Evolutionary conservation across 2,888 invertebrate species (phyloP).

Genomic region (Psylliodes chrysocephalus): DNA sequence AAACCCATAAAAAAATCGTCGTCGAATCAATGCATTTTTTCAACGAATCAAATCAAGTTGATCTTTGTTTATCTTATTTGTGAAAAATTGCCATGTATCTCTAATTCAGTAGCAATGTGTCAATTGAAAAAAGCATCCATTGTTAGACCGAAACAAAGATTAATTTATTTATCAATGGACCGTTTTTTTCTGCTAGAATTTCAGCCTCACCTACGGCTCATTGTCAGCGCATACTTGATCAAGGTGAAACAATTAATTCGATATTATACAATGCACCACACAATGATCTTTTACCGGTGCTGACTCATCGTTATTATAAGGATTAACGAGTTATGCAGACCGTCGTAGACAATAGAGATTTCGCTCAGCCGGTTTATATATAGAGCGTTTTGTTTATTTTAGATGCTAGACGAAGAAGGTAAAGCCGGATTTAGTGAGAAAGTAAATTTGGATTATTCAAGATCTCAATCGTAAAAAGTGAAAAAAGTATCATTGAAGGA

Average conservation of each 20-base stretch:
- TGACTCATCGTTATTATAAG: slow-evolving; percentile 2
- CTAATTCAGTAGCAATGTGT: not conserved
- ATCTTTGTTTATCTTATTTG: too few relatives aligned
- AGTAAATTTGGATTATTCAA: not conserved
- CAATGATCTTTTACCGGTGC: not conserved
- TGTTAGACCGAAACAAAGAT: not conserved
- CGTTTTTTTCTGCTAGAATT: slow-evolving; percentile 5
- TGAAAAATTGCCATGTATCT: too few relatives aligned
- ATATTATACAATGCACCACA: slow-evolving; percentile 17
- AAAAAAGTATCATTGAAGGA: not conserved
- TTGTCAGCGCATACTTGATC: slow-evolving; percentile 16
- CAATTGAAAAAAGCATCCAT: not conserved
- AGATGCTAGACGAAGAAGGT: not conserved
- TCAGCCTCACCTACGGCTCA: slow-evolving; percentile 9
- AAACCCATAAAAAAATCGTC: too few relatives aligned
- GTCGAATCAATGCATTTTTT: too few relatives aligned
- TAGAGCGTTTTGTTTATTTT: not conserved
- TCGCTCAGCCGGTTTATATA: not conserved
- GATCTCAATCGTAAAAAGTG: not conserved
- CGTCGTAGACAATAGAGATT: not conserved
- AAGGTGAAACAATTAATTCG: slow-evolving; percentile 17
- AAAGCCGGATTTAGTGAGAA: not conserved
- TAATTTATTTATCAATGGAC: slow-evolving; percentile 1
- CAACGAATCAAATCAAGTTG: too few relatives aligned
- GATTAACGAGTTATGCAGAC: not conserved